Evolutionary conservation across 1,140 invertebrate genomes (phyloP).

Genomic region (Brachionus manjavacas): DNA sequence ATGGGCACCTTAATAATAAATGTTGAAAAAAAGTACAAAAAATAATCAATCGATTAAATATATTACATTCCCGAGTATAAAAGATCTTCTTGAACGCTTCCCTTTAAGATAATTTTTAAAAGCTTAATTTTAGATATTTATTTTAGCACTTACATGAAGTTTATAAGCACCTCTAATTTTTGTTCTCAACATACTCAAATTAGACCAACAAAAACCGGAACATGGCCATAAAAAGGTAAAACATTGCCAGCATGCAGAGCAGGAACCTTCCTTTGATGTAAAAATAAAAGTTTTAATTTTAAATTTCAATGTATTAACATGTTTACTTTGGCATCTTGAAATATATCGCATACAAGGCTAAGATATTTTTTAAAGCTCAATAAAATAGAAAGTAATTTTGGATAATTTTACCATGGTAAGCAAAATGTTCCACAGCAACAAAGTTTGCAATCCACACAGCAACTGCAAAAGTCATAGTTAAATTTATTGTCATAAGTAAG

Average conservation of each 20-base stretch:
- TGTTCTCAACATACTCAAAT: conserved; percentile 13
- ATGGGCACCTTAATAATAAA: not conserved
- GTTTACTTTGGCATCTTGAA: conserved; percentile 20
- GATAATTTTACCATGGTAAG: conserved; percentile 15
- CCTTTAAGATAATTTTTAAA: not conserved
- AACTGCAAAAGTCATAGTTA: conserved; percentile 7
- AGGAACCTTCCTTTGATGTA: not conserved
- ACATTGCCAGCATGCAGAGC: conserved; percentile 37
- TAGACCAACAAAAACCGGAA: conserved; percentile 14
- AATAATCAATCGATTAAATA: not conserved
- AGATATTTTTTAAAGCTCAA: not conserved
- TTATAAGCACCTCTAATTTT: conserved; percentile 40
- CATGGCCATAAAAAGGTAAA: not conserved
- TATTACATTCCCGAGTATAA: not conserved
- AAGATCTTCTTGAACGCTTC: conserved; percentile 31
- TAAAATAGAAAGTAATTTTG: not conserved
- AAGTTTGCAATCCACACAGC: not conserved
- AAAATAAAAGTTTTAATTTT: not conserved
- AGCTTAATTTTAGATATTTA: not conserved
- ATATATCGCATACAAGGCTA: not conserved
- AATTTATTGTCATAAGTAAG: conserved; percentile 31
- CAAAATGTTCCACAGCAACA: conserved; percentile 39
- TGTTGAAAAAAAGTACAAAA: not conserved
- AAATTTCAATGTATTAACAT: not conserved
- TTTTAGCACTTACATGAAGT: not conserved